These are phyloP conservation scores for Lottia scabra DNA, from an alignment of 2,888 invertebrate species.

Conservation along the genomic window DNA sequence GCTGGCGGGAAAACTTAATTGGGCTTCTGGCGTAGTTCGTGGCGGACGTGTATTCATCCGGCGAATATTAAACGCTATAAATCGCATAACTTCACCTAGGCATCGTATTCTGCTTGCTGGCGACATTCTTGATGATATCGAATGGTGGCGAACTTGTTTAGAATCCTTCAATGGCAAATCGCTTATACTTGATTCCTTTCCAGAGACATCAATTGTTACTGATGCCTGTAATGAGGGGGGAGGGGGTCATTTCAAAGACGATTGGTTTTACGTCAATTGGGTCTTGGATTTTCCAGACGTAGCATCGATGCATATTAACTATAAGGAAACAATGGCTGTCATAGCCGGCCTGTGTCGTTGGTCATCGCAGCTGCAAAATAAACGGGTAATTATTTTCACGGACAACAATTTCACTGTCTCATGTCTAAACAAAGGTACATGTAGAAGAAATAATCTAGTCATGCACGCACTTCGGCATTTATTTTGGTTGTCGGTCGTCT, in stretches of 20 bases:
- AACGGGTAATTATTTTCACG: slow-evolving; percentile 12
- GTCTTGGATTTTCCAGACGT: not conserved
- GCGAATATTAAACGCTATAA: slow-evolving; percentile 1
- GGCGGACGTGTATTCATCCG: slow-evolving; percentile 24
- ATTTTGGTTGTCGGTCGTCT: slow-evolving; percentile 23
- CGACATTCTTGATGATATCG: not conserved
- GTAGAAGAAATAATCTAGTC: not conserved
- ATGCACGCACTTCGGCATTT: slow-evolving; percentile 14
- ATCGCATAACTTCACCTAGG: not conserved
- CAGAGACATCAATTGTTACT: not conserved
- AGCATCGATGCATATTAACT: not conserved
- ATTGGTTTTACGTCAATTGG: not conserved
- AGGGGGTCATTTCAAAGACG: not conserved
- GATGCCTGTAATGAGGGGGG: not conserved
- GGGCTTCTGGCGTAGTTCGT: slow-evolving; percentile 21
- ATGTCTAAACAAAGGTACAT: slow-evolving; percentile 20
- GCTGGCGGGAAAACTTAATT: slow-evolving; percentile 21
- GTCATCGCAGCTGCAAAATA: too few relatives aligned
- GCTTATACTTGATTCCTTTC: not conserved
- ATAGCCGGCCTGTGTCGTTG: not conserved
- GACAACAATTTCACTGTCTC: slow-evolving; percentile 23
- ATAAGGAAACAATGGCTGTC: not conserved
- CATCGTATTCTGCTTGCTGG: not conserved
- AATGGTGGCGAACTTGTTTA: not conserved
- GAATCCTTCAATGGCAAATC: not conserved